phyloP scores from a whole-genome alignment of 2,113 vertebrate genomes.

The Cnemophilus loriae region DNA sequence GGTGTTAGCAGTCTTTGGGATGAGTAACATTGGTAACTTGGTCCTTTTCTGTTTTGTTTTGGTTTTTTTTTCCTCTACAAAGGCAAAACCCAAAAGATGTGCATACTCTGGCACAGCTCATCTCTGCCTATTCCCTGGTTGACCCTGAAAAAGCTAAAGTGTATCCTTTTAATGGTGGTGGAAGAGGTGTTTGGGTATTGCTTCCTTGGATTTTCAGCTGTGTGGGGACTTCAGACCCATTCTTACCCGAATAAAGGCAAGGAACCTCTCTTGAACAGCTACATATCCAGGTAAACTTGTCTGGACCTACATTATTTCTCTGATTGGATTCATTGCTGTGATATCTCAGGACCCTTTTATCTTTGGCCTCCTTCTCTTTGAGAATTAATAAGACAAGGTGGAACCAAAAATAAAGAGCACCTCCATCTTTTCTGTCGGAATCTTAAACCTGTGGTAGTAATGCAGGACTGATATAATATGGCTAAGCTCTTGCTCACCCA shows the following conservation, averaged over 20 bases:
- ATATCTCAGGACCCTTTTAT: background rate
- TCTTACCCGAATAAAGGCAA: background rate
- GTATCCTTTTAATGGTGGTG: constrained; percentile 81
- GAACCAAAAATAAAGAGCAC: background rate
- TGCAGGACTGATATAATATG: background rate
- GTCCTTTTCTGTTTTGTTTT: background rate
- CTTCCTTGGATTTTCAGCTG: background rate
- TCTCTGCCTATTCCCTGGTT: constrained; percentile 95
- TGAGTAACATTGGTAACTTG: background rate
- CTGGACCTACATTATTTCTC: background rate
- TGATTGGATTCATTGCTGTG: background rate
- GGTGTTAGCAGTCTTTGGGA: background rate
- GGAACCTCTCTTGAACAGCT: background rate
- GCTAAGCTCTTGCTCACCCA: background rate
- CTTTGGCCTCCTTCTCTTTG: background rate
- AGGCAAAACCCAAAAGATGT: constrained; percentile 93
- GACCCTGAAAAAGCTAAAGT: constrained; percentile 94
- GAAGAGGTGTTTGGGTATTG: background rate
- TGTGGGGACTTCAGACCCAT: background rate
- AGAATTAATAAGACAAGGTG: background rate
- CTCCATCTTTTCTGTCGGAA: background rate
- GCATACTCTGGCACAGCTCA: constrained; percentile 94
- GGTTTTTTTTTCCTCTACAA: background rate
- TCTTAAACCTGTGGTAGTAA: background rate
- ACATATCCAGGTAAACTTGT: background rate